A percentile compares a stretch with the other conserved stretches of the same genome.
phyloP scores from a whole-genome alignment of 2,113 vertebrate genomes.

The Dascyllus trimaculatus region DNA sequence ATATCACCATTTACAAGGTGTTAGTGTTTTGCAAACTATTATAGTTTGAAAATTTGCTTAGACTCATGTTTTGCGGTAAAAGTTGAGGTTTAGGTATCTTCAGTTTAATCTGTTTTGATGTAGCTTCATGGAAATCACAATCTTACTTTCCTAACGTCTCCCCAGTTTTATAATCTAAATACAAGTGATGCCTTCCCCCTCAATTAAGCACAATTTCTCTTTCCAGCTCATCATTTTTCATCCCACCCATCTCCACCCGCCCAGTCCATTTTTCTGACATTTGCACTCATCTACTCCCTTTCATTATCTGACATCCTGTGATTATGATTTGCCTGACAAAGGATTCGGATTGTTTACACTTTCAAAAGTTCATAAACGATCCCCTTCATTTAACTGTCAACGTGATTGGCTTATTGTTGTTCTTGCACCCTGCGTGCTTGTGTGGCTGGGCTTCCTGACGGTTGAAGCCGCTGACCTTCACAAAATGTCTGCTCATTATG shows the following conservation, averaged over 20 bases:
- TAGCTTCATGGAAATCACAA: too few species aligned
- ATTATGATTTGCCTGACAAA: constrained; percentile 61
- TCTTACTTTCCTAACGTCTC: background rate
- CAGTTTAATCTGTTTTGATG: too few species aligned
- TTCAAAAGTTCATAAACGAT: constrained; percentile 66
- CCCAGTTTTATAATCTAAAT: background rate
- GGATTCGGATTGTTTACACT: constrained; percentile 68
- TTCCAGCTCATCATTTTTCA: constrained; percentile 28
- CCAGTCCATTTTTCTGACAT: constrained; percentile 55
- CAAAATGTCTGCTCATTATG: constrained; percentile 67
- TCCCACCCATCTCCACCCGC: constrained; percentile 13
- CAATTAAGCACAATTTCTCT: constrained; percentile 31
- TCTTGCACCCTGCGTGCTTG: background rate
- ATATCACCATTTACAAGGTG: too few species aligned
- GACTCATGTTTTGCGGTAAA: too few species aligned
- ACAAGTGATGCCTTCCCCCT: constrained; percentile 10
- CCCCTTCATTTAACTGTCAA: constrained; percentile 58
- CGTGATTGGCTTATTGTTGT: constrained; percentile 65
- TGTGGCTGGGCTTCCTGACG: constrained; percentile 24
- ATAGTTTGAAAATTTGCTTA: too few species aligned
- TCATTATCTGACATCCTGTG: constrained; percentile 59
- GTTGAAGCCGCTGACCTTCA: constrained; percentile 66
- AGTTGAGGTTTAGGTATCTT: too few species aligned
- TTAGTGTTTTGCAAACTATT: too few species aligned
- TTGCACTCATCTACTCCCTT: constrained; percentile 53